Conservation (phyloP, 1,140 invertebrate genomes). For the Zaprionus ghesquierei region DNA sequence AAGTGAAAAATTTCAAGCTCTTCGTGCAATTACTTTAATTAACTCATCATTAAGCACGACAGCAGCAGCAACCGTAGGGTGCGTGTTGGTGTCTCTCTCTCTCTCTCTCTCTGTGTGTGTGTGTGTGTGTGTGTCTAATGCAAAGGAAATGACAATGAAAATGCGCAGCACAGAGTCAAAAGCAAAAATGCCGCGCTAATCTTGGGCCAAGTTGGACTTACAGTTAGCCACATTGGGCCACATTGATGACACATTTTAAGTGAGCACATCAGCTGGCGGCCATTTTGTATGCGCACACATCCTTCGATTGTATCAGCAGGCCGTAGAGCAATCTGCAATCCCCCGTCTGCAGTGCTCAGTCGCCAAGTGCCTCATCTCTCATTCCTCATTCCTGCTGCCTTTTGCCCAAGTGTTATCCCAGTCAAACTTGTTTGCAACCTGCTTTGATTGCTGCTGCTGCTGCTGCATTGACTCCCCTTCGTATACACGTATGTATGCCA, state of each 20-base stretch:
- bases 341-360: too few species aligned
- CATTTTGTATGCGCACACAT: conserved; percentile 42
- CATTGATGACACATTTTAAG: conserved; percentile 40
- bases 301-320: conserved; percentile 48
- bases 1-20: conserved; percentile 50
- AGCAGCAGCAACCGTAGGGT: conserved; percentile 39
- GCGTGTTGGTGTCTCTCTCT: conserved; percentile 15
- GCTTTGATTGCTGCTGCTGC: conserved; percentile 65
- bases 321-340: neutral
- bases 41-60: conserved; percentile 74
- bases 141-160: conserved; percentile 75
- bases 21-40: conserved; percentile 76
- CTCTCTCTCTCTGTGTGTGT: neutral
- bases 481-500: neutral
- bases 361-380: too few species aligned
- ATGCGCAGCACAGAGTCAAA: conserved; percentile 39
- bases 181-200: conserved; percentile 39
- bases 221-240: conserved; percentile 23
- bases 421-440: conserved; percentile 74
- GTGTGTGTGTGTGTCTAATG: conserved; percentile 1
- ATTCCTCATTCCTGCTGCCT: neutral
- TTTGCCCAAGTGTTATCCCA: neutral
- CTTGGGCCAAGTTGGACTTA: conserved; percentile 31
- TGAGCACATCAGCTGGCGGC: conserved; percentile 41
- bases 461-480: neutral